Conservation (phyloP, 35 echinoderm and acorn worm species). For the Anneissia japonica region DNA sequence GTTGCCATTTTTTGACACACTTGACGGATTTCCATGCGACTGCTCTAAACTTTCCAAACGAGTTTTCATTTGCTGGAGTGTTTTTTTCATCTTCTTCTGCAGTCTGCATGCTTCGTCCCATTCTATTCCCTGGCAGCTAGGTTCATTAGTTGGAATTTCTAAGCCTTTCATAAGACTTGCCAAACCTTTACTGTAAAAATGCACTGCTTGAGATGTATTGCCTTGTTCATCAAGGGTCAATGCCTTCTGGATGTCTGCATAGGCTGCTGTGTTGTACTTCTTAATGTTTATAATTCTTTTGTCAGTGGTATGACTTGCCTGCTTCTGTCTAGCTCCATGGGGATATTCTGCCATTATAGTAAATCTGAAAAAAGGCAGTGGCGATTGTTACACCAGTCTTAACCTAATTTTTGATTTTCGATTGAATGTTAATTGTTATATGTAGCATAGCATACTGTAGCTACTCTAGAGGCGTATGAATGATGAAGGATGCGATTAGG, state of each 20-base stretch:
- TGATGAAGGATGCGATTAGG: no score
- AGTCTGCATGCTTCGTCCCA: slow-evolving; percentile 49
- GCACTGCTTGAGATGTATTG: slow-evolving; percentile 45
- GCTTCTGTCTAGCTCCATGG: background rate
- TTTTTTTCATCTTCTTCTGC: slow-evolving; percentile 86
- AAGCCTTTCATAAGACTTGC: slow-evolving; percentile 58
- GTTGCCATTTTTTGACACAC: background rate
- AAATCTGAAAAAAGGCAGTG: background rate
- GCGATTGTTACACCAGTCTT: no score
- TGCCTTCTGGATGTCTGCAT: slow-evolving; percentile 51
- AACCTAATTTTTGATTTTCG: no score
- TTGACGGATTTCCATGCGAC: background rate
- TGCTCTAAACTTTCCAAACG: slow-evolving; percentile 69
- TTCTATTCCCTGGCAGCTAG: slow-evolving; percentile 18
- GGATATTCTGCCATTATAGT: background rate
- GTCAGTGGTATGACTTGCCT: background rate
- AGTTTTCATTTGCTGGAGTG: slow-evolving; percentile 74
- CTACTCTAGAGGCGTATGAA: no score
- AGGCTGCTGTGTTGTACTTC: slow-evolving; percentile 69
- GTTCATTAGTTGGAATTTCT: slow-evolving; percentile 41
- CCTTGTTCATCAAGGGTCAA: slow-evolving; percentile 72
- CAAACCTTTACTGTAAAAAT: slow-evolving; percentile 60
- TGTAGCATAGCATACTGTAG: no score
- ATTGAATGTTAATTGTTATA: no score
- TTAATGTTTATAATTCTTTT: slow-evolving; percentile 7